Conservation (phyloP, 2,888 invertebrate genomes). For the Steinernema scapterisci region DNA sequence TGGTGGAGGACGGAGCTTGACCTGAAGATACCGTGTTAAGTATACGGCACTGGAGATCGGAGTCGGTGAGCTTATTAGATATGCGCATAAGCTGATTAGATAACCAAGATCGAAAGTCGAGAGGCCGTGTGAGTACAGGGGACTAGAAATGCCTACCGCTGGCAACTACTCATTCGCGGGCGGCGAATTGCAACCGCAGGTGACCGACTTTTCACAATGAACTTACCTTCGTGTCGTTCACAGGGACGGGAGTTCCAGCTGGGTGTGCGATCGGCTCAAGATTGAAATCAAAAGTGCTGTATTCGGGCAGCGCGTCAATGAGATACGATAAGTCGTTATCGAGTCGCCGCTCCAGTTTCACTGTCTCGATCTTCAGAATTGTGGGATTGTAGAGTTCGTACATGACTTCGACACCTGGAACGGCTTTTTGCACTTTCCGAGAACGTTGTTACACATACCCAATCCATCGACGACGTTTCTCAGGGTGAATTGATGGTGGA, state of each 20-base stretch:
- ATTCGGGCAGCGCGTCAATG: slow-evolving; percentile 81
- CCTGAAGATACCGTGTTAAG: slow-evolving; percentile 66
- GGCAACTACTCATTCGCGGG: neutral
- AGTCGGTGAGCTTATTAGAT: too few relatives aligned
- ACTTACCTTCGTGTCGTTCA: slow-evolving; percentile 74
- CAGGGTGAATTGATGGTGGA: slow-evolving; percentile 83
- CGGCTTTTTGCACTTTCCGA: neutral
- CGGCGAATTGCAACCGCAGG: neutral
- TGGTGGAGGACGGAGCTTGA: slow-evolving; percentile 75
- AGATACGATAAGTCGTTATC: slow-evolving; percentile 88
- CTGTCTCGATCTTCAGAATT: slow-evolving; percentile 84
- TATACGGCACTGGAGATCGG: too few relatives aligned
- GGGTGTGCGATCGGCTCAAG: slow-evolving; percentile 83
- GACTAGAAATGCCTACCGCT: too few relatives aligned
- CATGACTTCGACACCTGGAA: slow-evolving; percentile 74
- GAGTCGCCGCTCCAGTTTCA: slow-evolving; percentile 87
- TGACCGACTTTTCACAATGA: neutral
- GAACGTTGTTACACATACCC: slow-evolving; percentile 69
- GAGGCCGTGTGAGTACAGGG: neutral
- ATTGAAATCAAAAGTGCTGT: slow-evolving; percentile 87
- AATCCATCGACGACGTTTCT: slow-evolving; percentile 91
- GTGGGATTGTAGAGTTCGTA: slow-evolving; percentile 93
- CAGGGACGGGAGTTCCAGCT: slow-evolving; percentile 79
- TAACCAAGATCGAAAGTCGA: neutral
- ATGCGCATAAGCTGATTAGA: neutral